Evolutionary conservation across 2,797 vertebrate genomes (phyloP), one percentile per base, ranked within the genome.

Genomic region (Parauchenoglanis punctatus): DNA sequence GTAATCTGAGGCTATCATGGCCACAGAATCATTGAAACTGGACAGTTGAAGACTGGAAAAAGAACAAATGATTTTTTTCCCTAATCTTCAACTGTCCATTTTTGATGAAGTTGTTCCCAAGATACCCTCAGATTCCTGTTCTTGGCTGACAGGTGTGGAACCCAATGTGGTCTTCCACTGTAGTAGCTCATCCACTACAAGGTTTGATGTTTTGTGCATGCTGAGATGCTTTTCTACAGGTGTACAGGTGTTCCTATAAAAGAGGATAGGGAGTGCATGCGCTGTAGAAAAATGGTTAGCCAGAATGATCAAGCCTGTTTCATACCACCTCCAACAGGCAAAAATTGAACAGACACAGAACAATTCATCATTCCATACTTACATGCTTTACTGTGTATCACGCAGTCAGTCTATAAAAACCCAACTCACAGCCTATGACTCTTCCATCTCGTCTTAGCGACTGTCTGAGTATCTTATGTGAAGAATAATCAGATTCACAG

Each of bases 371-470:
- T 17, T 81, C 35, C 35, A 59, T 44, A 15, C 35, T 17, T 65
- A 2, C 8, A 12, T 85, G 78, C 59, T 49, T 85, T 31, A 67
- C 31, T 18, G 3, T 67, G 13, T 54, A 54, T 40, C 25, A 68
- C 70, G 52, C 31, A 20, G 76, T 80, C 85, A 44, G 85, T n/a
- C 20, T 80, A 44, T 86, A 73, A 86, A 81, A 73, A 61, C 63
- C 52, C 67, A 18, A 58, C 25, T 54, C 44, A 52, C 12, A 65
- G 54, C 40, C 59, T 65, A 46, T n/a, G 23, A n/a, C 52, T 84
- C 52, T 73, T 49, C 49, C 0, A 1, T 17, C 52, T 86, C 23
- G 3, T 52, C 13, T 70, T 8, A 56, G 25, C 2, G 44, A 65
- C 46, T 67, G 40, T 81, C 23, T 44, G 35, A 40, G 77, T 0